Percentiles rank a stretch among this genome's conserved stretches.
Conservation (phyloP, 2,797 vertebrate genomes). For the Tamandua tetradactyla region DNA sequence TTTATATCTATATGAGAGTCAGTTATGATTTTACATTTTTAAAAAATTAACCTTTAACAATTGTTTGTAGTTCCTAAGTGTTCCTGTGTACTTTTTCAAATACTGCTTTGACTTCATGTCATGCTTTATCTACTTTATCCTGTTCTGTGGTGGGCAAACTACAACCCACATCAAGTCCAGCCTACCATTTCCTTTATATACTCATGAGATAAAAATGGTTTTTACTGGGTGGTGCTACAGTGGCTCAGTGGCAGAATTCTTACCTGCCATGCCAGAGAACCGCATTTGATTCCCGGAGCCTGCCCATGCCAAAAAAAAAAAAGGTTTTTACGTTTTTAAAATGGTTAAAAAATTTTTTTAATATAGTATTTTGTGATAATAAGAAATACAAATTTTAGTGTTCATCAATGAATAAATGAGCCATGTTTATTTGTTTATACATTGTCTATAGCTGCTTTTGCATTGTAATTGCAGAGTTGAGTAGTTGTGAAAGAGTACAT, state of each 20-base stretch:
- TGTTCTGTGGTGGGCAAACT: not conserved
- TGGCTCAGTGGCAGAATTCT: too few relatives aligned
- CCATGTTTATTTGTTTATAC: not conserved
- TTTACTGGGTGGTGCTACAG: too few relatives aligned
- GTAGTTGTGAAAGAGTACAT: not conserved
- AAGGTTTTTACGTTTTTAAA: not conserved
- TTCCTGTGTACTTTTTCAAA: not conserved
- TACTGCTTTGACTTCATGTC: not conserved
- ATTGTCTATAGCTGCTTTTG: not conserved
- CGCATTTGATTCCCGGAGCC: too few relatives aligned
- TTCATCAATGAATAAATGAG: not conserved
- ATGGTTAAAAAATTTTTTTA: not conserved
- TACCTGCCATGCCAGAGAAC: too few relatives aligned
- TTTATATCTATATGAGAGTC: not conserved
- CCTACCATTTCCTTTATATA: not conserved
- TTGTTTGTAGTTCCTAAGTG: not conserved
- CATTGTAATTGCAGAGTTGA: too few relatives aligned
- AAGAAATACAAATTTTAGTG: not conserved
- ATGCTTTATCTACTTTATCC: not conserved
- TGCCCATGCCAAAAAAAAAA: too few relatives aligned
- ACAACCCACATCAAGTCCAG: not conserved
- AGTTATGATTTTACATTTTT: not conserved
- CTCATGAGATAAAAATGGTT: not conserved
- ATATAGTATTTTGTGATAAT: not conserved
- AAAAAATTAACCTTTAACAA: not conserved